Evolutionary conservation across 1,140 invertebrate genomes (phyloP).

Genomic region (Tenebrio molitor): DNA sequence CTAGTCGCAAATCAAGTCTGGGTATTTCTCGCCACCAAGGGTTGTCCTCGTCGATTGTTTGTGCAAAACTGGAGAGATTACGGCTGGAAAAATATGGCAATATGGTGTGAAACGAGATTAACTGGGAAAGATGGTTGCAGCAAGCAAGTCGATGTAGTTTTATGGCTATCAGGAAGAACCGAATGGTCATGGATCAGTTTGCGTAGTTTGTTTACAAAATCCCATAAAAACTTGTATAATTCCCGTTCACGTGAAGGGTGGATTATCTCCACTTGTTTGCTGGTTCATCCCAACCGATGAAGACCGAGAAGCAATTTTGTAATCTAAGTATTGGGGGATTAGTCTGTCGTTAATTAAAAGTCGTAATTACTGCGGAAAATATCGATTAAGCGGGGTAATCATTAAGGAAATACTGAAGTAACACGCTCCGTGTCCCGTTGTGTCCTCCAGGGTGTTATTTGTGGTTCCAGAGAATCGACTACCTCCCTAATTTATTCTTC

Average conservation of each 20-base stretch:
- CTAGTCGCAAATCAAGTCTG: constrained; percentile 6
- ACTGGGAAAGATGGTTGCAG: constrained; percentile 20
- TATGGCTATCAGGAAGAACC: constrained; percentile 8
- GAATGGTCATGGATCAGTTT: constrained; percentile 28
- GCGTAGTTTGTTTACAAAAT: constrained; percentile 37
- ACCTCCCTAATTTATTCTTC: constrained; percentile 36
- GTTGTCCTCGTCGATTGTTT: constrained; percentile 7
- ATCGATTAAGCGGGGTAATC: constrained; percentile 36
- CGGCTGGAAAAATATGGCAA: constrained; percentile 32
- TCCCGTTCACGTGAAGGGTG: constrained; percentile 1
- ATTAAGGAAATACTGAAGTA: constrained; percentile 30
- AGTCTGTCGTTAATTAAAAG: constrained; percentile 43
- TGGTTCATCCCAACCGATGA: constrained; percentile 7
- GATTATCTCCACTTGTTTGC: not conserved
- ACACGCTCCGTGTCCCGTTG: constrained; percentile 14
- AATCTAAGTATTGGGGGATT: constrained; percentile 38
- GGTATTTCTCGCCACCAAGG: constrained; percentile 17
- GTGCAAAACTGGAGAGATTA: constrained; percentile 12
- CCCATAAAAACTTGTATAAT: constrained; percentile 26
- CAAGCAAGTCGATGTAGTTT: constrained; percentile 30
- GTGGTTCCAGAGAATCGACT: constrained; percentile 18
- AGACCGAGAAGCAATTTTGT: constrained; percentile 22
- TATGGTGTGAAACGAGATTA: constrained; percentile 32
- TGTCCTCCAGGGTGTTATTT: constrained; percentile 34
- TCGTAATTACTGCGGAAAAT: constrained; percentile 43